Evolutionary conservation across 1,140 invertebrate genomes (phyloP), one percentile per base, ranked within the genome.

Genomic region (Amyelois transitella): DNA sequence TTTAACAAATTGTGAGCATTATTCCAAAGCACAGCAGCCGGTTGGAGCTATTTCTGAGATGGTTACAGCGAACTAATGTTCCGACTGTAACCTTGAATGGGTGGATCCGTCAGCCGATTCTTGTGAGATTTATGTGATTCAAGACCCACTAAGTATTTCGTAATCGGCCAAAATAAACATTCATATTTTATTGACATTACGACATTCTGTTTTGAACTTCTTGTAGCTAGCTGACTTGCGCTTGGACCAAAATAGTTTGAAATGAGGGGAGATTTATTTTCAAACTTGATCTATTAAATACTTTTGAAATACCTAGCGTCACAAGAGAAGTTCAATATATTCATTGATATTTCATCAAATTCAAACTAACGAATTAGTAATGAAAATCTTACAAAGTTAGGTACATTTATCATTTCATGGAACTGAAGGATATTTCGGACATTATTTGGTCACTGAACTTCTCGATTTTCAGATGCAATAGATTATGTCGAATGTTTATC

Each of bases 101-200:
- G 51, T 70, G 67, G 59, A 76, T 72, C 68, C 51, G 68, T 75
- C 69, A 70, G 69, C 45, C 62, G 77, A 76, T 78, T 83, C 77
- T 81, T 76, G 73, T 47, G 57, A 81, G 74, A 83, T 83, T 77
- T 77, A 84, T 79, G 55, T 55, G 60, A 72, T 73, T 69, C 64
- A 59, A 75, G 62, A 62, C 62, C 60, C 64, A 72, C 71, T 76
- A 72, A 72, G 76, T 64, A 70, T 87, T 82, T 84, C 77, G 81
- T 81, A 86, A 86, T 77, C 77, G 71, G 66, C 72, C 62, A 81
- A 84, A 86, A 87, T 87, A 87, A 84, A 81, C 80, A 70, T 77
- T 77, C 68, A 77, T 81, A 82, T 78, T 82, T 82, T 85, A 87
- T 86, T 83, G 76, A 84, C 77, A 80, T 85, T 81, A 81, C 79